Conservation (phyloP, 2,888 invertebrate species). For the Plagiodera versicolora region DNA sequence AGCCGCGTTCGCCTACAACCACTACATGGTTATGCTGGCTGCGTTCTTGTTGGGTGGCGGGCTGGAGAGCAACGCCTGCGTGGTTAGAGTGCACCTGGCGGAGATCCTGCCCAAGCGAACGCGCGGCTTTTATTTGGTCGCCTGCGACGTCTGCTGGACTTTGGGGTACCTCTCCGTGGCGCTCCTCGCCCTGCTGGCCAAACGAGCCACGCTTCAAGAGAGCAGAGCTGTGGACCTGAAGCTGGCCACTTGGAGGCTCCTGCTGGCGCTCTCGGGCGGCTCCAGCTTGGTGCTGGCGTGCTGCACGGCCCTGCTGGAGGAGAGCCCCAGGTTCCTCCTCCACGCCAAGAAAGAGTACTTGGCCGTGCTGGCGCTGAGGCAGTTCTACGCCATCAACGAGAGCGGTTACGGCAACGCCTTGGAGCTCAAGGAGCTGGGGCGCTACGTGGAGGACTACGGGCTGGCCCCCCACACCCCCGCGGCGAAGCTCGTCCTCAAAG, state of each 20-base stretch:
- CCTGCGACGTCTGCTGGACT: conserved; percentile 52
- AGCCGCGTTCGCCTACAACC: conserved; percentile 51
- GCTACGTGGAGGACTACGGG: conserved; percentile 37
- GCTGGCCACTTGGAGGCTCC: conserved; percentile 54
- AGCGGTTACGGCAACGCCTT: conserved; percentile 54
- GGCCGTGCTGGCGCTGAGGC: conserved; percentile 51
- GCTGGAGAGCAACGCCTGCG: conserved; percentile 47
- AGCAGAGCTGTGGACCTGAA: conserved; percentile 39
- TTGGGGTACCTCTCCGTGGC: conserved; percentile 47
- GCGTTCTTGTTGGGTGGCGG: conserved; percentile 50
- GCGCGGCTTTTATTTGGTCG: conserved; percentile 49
- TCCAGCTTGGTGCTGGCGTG: conserved; percentile 52
- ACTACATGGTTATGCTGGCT: conserved; percentile 47
- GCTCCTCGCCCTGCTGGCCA: conserved; percentile 33
- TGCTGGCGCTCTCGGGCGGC: conserved; percentile 51
- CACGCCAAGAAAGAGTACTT: conserved; percentile 47
- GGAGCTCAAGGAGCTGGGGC: conserved; percentile 43
- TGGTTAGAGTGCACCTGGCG: conserved; percentile 51
- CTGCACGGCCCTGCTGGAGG: conserved; percentile 51
- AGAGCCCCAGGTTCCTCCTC: conserved; percentile 54
- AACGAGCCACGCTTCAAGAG: conserved; percentile 28
- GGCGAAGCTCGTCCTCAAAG: conserved; percentile 28
- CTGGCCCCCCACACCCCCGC: no score
- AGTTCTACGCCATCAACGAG: conserved; percentile 56
- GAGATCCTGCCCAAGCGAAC: conserved; percentile 51